These are phyloP conservation scores for Drosophila sordidapex DNA, from an alignment of 2,888 invertebrate genomes.

Conservation along the genomic window DNA sequence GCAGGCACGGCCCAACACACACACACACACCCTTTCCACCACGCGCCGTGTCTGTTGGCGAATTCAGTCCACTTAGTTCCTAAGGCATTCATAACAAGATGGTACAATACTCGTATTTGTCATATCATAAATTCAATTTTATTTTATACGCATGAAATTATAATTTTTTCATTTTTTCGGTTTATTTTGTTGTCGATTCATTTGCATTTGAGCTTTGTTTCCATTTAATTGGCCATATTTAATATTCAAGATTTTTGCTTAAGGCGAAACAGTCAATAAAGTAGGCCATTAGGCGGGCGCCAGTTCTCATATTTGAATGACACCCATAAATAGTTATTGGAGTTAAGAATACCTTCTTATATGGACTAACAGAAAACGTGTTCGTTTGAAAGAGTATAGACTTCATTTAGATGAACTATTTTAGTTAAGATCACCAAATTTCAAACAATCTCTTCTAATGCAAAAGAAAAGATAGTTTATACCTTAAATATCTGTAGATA, in stretches of 20 bases:
- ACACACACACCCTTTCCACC: neutral
- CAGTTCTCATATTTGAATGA: conserved; percentile 22
- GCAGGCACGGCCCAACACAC: neutral
- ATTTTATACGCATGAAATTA: conserved; percentile 39
- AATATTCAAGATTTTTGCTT: conserved; percentile 18
- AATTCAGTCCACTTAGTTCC: conserved; percentile 35
- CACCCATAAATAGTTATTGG: conserved; percentile 33
- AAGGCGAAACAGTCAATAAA: conserved; percentile 30
- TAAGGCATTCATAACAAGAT: conserved; percentile 44
- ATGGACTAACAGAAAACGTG: neutral
- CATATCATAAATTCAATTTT: conserved; percentile 56
- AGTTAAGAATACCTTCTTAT: conserved; percentile 13
- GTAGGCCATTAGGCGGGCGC: conserved; percentile 39
- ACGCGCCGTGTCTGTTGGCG: conserved; percentile 23
- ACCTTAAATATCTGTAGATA: neutral
- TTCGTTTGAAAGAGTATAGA: neutral
- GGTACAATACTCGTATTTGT: conserved; percentile 44
- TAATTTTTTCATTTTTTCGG: conserved; percentile 1
- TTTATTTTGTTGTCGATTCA: conserved; percentile 24
- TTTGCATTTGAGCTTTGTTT: conserved; percentile 59
- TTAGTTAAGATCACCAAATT: neutral
- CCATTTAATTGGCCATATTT: conserved; percentile 61
- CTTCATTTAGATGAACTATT: too few relatives aligned
- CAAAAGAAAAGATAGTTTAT: neutral
- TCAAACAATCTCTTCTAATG: neutral